Conservation (phyloP, 2,113 vertebrate genomes). For the Paradisaea rubra region DNA sequence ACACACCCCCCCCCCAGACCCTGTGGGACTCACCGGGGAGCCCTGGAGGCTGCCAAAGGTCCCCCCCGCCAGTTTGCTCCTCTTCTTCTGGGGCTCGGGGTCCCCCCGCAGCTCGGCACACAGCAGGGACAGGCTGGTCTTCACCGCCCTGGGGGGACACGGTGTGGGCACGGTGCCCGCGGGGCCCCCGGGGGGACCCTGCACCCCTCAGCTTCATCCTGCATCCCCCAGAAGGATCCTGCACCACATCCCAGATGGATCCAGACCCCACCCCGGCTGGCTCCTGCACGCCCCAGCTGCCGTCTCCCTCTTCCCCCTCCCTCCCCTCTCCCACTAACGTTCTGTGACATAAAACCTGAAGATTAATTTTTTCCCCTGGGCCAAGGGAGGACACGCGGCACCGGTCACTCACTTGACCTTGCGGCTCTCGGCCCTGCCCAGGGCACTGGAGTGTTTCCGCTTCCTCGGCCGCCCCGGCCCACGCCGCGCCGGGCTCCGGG, state of each 20-base stretch:
- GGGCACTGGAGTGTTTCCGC: slow-evolving; percentile 75
- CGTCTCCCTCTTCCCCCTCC: background rate
- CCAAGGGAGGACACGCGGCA: background rate
- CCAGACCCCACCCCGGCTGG: background rate
- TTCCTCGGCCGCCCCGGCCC: slow-evolving; percentile 92
- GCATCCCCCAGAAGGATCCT: background rate
- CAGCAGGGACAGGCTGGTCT: slow-evolving; percentile 78
- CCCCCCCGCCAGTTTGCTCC: slow-evolving; percentile 78
- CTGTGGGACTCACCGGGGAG: background rate
- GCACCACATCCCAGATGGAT: background rate
- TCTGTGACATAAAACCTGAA: slow-evolving; percentile 74
- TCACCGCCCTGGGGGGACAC: slow-evolving; percentile 73
- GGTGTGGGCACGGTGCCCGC: background rate
- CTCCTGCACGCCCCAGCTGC: background rate
- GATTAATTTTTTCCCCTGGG: slow-evolving; percentile 55
- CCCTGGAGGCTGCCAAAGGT: slow-evolving; percentile 68
- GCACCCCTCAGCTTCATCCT: background rate
- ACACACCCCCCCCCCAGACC: accelerated
- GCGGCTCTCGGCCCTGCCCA: slow-evolving; percentile 73
- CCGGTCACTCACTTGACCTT: slow-evolving; percentile 86
- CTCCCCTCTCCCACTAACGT: slow-evolving; percentile 65
- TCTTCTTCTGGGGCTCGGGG: slow-evolving; percentile 79
- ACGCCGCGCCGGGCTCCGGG: slow-evolving; percentile 86
- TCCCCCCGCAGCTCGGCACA: slow-evolving; percentile 78
- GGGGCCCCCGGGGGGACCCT: background rate